phyloP scores from a whole-genome alignment of 2,113 vertebrate genomes.

The Dendrocopos noguchii region DNA sequence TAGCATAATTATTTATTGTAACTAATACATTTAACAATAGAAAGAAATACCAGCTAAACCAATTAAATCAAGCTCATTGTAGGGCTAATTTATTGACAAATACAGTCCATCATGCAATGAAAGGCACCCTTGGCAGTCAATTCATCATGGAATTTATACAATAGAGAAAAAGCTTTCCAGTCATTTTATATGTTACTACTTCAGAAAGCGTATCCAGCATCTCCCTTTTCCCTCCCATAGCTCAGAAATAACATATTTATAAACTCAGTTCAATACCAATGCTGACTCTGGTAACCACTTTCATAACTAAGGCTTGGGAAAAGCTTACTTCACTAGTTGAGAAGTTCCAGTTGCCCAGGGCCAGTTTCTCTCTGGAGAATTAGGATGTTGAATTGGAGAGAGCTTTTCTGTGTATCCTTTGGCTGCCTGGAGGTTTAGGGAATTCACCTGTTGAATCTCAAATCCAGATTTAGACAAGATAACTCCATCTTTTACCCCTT shows the following conservation, averaged over 20 bases:
- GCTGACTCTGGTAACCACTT: background rate
- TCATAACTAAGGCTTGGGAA: background rate
- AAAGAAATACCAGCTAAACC: background rate
- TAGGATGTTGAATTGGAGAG: background rate
- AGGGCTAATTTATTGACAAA: background rate
- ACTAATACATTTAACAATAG: background rate
- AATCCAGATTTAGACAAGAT: background rate
- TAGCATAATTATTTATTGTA: background rate
- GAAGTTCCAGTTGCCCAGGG: background rate
- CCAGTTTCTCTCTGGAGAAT: background rate
- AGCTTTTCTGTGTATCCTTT: background rate
- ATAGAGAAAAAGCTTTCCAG: background rate
- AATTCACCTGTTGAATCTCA: background rate
- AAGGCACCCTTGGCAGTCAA: background rate
- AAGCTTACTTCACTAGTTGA: background rate
- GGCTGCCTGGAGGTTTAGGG: background rate
- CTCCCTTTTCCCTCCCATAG: rapidly evolving
- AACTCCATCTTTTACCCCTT: background rate
- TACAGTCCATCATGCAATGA: background rate
- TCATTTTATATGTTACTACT: background rate
- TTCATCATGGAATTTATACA: background rate
- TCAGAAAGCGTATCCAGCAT: background rate
- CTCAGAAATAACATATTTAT: background rate
- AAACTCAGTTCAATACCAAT: background rate
- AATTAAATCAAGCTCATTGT: background rate